Conservation (phyloP, 2,113 vertebrate species). For the Mohoua ochrocephala region DNA sequence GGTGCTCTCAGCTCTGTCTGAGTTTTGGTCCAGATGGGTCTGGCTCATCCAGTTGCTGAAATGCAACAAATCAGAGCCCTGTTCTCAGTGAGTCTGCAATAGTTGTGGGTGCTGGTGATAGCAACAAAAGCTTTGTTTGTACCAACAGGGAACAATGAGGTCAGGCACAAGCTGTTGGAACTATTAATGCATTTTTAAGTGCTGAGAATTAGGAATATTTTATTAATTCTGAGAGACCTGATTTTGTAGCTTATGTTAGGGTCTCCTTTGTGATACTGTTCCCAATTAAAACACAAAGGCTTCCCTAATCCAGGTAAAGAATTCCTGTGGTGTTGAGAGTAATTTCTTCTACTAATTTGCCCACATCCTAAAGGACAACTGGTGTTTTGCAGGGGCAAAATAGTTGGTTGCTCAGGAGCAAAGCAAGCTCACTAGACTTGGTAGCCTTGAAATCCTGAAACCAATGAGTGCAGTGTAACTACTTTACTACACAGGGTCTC, state of each 20-base stretch:
- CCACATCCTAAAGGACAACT: neutral
- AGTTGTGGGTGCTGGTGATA: constrained; percentile 11
- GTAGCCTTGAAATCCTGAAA: neutral
- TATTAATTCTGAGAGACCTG: constrained; percentile 36
- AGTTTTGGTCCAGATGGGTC: constrained; percentile 13
- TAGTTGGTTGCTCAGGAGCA: neutral
- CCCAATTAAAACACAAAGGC: neutral
- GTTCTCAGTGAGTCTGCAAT: constrained; percentile 7
- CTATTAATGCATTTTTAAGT: constrained; percentile 53
- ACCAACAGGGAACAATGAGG: constrained; percentile 39
- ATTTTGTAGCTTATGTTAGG: neutral
- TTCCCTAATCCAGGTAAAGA: neutral
- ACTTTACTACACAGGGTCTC: neutral
- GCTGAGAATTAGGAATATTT: constrained; percentile 52
- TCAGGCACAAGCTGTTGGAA: constrained; percentile 52
- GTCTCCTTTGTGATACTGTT: neutral
- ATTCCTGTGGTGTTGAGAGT: neutral
- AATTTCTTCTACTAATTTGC: neutral
- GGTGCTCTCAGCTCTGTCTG: neutral
- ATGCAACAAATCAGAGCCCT: neutral
- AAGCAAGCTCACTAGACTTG: neutral
- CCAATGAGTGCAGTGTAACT: neutral
- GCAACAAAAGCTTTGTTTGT: constrained; percentile 58
- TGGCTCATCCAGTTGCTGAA: neutral
- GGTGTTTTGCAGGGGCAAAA: neutral